Percentiles rank a stretch among this genome's conserved stretches.
phyloP scores from a whole-genome alignment of 2,888 invertebrate genomes.

The Homarus gammarus region DNA sequence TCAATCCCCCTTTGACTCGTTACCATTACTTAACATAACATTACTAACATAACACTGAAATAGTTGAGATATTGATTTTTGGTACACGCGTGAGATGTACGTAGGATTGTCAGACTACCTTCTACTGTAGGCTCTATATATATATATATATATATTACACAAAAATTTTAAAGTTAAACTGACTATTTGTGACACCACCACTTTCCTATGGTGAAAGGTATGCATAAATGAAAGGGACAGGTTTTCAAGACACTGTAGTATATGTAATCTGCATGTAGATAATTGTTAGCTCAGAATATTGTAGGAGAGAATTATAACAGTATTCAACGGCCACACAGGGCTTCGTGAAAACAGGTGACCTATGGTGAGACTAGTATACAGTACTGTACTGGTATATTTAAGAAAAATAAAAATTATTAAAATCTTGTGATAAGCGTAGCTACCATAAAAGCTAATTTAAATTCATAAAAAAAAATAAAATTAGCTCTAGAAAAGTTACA shows the following conservation, averaged over 20 bases:
- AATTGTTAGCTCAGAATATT: neutral
- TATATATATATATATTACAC: neutral
- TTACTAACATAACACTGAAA: neutral
- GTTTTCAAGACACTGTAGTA: slow-evolving; percentile 11
- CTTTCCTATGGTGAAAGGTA: neutral
- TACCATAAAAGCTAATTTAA: neutral
- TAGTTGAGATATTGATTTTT: neutral
- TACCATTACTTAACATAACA: neutral
- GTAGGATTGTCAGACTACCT: neutral
- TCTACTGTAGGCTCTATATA: slow-evolving; percentile 14
- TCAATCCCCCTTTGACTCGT: neutral
- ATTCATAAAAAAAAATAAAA: neutral
- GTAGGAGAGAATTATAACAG: slow-evolving; percentile 5
- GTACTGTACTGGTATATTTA: neutral
- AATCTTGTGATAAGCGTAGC: neutral
- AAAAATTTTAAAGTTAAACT: neutral
- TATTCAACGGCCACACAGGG: neutral
- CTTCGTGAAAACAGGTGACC: neutral
- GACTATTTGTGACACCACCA: slow-evolving; percentile 17
- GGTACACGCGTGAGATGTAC: neutral
- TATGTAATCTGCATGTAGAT: slow-evolving; percentile 11
- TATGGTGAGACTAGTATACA: neutral
- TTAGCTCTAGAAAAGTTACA: neutral
- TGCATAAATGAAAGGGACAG: neutral
- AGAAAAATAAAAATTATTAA: neutral